Percentiles rank a stretch among this genome's conserved stretches.
Evolutionary conservation across 2,888 invertebrate species (phyloP).

Genomic region (Microdon myrmicae): DNA sequence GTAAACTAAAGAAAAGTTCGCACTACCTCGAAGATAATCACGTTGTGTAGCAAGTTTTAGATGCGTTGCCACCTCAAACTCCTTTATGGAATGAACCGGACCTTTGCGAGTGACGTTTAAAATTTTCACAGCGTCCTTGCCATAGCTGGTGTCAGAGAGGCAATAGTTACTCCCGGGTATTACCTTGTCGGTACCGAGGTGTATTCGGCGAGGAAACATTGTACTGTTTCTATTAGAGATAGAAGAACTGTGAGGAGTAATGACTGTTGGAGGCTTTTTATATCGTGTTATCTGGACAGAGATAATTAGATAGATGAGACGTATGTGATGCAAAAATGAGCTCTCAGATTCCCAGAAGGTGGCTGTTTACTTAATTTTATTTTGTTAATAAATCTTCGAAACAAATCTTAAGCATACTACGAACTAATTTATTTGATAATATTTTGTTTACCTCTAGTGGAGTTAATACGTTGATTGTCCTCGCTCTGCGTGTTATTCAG

Average conservation of each 20-base stretch:
- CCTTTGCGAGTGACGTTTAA: constrained; percentile 77
- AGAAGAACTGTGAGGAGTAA: constrained; percentile 1
- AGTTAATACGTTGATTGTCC: too few species aligned
- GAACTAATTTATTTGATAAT: too few species aligned
- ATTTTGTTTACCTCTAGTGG: too few species aligned
- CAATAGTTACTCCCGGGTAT: constrained; percentile 49
- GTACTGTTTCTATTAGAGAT: not conserved
- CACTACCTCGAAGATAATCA: constrained; percentile 73
- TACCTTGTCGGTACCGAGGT: constrained; percentile 2
- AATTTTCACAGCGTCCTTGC: constrained; percentile 80
- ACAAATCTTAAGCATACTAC: too few species aligned
- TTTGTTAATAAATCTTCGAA: not conserved
- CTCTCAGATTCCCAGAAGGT: not conserved
- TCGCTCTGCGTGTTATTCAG: too few species aligned
- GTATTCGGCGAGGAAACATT: constrained; percentile 32
- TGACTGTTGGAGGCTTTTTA: constrained; percentile 20
- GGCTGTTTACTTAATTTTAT: not conserved
- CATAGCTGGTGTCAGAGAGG: constrained; percentile 66
- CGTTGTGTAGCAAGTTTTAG: constrained; percentile 76
- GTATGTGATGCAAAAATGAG: not conserved
- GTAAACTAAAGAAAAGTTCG: not conserved
- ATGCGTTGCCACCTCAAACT: constrained; percentile 79
- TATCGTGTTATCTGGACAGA: too few species aligned
- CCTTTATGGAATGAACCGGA: constrained; percentile 75
- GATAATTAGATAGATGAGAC: constrained; percentile 18